Conservation (phyloP, 2,113 vertebrate genomes). For the Sturnira hondurensis region DNA sequence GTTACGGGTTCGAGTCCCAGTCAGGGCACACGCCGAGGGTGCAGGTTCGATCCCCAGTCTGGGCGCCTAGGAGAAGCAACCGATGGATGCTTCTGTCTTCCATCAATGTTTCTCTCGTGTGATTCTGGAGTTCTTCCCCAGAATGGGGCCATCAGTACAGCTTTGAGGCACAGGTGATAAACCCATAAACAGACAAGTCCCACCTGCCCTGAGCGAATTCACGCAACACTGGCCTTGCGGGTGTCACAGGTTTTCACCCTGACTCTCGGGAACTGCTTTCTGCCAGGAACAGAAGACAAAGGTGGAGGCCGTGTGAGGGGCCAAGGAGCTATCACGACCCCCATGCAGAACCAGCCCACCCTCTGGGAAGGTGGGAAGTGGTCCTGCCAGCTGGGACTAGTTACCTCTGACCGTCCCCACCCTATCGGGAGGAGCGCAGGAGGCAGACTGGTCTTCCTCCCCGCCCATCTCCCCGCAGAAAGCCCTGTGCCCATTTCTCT, state of each 20-base stretch:
- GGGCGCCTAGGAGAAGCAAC: no score
- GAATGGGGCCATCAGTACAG: not conserved
- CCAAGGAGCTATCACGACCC: accelerated
- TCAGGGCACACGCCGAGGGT: no score
- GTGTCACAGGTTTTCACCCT: no score
- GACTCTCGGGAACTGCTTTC: not conserved
- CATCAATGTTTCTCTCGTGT: no score
- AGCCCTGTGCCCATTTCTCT: not conserved
- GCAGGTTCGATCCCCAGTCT: no score
- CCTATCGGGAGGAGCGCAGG: no score
- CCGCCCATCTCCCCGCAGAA: no score
- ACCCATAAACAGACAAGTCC: not conserved
- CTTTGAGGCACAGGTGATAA: not conserved
- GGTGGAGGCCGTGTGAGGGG: accelerated
- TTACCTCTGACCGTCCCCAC: accelerated
- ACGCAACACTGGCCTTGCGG: accelerated
- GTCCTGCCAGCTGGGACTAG: not conserved
- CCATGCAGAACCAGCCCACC: not conserved
- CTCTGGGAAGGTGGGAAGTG: not conserved
- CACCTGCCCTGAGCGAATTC: no score
- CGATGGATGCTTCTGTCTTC: no score
- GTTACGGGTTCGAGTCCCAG: no score
- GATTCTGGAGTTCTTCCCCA: not conserved
- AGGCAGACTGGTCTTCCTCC: no score
- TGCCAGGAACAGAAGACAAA: accelerated